phyloP scores from a whole-genome alignment of 2,888 invertebrate species.

The Auanema sp. region DNA sequence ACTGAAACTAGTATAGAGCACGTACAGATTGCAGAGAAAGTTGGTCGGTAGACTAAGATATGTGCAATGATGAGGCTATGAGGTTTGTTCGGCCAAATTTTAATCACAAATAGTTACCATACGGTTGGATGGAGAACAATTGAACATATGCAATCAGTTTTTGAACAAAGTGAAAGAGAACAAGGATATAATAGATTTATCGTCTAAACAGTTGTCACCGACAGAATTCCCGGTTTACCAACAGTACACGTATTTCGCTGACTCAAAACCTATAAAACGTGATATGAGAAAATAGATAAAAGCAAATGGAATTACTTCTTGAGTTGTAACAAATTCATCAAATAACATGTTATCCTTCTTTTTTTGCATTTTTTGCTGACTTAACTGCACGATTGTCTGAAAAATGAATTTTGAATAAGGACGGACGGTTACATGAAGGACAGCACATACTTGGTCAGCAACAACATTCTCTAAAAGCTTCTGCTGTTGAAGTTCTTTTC shows the following conservation, averaged over 20 bases:
- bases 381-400: conserved; percentile 66
- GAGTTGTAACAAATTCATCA: conserved; percentile 71
- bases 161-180: too few species aligned
- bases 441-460: conserved; percentile 30
- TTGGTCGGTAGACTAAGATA: too few species aligned
- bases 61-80: too few species aligned
- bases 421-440: conserved; percentile 2
- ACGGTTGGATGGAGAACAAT: too few species aligned
- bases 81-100: too few species aligned
- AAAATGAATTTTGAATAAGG: conserved; percentile 23
- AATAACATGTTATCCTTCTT: conserved; percentile 67
- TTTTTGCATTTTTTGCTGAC: conserved; percentile 68
- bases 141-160: too few species aligned
- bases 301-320: conserved; percentile 66
- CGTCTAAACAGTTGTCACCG: conserved; percentile 19
- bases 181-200: too few species aligned
- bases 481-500: conserved; percentile 67
- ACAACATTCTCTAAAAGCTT: conserved; percentile 58
- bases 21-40: too few species aligned
- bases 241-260: conserved; percentile 12
- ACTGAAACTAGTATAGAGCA: too few species aligned
- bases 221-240: conserved; percentile 23
- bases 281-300: not conserved
- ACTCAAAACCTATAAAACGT: conserved; percentile 18
- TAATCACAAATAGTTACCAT: too few species aligned